Conservation (phyloP, 2,797 vertebrate species). For the Siniperca scherzeri region DNA sequence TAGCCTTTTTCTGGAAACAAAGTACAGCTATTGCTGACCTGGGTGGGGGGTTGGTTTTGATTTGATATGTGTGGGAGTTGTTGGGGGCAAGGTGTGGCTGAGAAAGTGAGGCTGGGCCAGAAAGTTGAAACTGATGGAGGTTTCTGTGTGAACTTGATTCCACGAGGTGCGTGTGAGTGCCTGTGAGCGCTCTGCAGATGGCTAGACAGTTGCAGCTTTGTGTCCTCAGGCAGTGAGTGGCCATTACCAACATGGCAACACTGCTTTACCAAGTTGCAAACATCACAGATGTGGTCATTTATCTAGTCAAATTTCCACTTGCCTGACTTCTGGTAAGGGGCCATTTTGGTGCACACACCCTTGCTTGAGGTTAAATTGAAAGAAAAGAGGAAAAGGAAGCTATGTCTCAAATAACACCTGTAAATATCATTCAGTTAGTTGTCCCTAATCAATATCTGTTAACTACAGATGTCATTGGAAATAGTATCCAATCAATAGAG, state of each 20-base stretch:
- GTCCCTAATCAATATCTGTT: constrained; percentile 45
- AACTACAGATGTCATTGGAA: constrained; percentile 10
- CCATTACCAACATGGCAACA: constrained; percentile 16
- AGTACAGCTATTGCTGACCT: constrained; percentile 33
- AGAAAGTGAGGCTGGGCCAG: constrained; percentile 47
- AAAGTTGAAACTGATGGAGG: constrained; percentile 52
- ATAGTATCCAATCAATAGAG: neutral
- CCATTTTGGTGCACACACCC: constrained; percentile 29
- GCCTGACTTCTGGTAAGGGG: neutral
- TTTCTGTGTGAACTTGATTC: constrained; percentile 70
- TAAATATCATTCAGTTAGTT: constrained; percentile 11
- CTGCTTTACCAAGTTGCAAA: constrained; percentile 35
- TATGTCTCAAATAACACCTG: constrained; percentile 34
- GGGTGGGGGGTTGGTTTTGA: constrained; percentile 45
- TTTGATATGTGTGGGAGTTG: constrained; percentile 80
- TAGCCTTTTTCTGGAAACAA: constrained; percentile 50
- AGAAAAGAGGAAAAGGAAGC: constrained; percentile 36
- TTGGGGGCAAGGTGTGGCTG: constrained; percentile 72
- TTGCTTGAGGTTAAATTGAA: constrained; percentile 49
- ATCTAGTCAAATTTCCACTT: constrained; percentile 24
- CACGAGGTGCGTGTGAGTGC: constrained; percentile 35
- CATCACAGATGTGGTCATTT: constrained; percentile 48
- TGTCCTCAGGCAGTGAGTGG: constrained; percentile 55
- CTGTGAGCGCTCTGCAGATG: constrained; percentile 48
- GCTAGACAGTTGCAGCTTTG: constrained; percentile 47